A percentile compares a stretch with the other conserved stretches of the same genome.
These are phyloP conservation scores for Pseudomyrmex sp. DNA, from an alignment of 1,140 invertebrate species.

Conservation along the genomic window DNA sequence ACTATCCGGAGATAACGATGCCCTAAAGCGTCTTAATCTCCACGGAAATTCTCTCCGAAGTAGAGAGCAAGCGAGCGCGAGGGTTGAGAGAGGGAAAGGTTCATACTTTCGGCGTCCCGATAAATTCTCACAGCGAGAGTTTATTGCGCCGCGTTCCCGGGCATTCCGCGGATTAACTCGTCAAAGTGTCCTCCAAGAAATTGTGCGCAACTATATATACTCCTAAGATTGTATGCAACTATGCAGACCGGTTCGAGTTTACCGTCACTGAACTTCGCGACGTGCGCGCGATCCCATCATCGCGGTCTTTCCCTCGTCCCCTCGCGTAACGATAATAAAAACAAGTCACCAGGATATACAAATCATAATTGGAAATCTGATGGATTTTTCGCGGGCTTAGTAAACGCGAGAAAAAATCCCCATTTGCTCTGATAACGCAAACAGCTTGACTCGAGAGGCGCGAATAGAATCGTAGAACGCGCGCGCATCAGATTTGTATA, in stretches of 20 bases:
- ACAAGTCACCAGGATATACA: neutral
- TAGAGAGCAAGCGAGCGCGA: neutral
- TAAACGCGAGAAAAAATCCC: no score
- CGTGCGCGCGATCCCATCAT: neutral
- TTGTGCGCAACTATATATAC: no score
- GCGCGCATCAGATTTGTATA: conserved; percentile 10
- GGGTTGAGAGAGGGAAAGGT: neutral
- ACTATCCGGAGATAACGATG: conserved; percentile 38
- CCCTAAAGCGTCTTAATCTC: conserved; percentile 51
- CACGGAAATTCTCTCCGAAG: conserved; percentile 28
- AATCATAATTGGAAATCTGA: conserved; percentile 35
- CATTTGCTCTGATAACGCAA: no score
- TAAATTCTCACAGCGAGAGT: conserved; percentile 23
- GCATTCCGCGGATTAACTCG: conserved; percentile 58
- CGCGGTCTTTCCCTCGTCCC: neutral
- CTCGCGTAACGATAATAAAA: neutral
- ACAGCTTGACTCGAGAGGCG: neutral
- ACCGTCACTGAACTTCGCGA: conserved; percentile 15
- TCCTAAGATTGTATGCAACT: conserved; percentile 47
- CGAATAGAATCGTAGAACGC: conserved; percentile 8
- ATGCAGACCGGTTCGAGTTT: conserved; percentile 27
- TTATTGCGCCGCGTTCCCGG: conserved; percentile 32
- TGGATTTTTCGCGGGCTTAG: no score
- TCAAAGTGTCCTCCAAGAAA: conserved; percentile 63
- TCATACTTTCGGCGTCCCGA: conserved; percentile 29